Evolutionary conservation across 2,113 vertebrate species (phyloP).

Genomic region (Nothocercus nigrocapillus): DNA sequence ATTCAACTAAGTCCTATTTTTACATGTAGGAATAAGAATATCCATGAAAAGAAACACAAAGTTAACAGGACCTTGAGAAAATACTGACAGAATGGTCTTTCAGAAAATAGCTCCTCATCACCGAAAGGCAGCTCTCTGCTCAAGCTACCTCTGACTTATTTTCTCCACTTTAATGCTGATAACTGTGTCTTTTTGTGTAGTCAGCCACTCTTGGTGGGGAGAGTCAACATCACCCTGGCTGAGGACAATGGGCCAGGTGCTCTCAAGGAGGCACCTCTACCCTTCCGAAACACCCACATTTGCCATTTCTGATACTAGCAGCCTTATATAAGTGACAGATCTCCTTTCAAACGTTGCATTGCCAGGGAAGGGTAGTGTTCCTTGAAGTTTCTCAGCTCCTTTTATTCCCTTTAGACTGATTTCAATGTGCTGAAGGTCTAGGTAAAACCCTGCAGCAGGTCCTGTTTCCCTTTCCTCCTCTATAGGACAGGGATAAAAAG

Average conservation of each 20-base stretch:
- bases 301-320: background rate
- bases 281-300: background rate
- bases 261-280: background rate
- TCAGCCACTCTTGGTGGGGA: background rate
- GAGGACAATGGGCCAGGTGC: background rate
- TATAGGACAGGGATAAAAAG: background rate
- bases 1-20: background rate
- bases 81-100: background rate
- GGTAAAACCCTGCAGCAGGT: background rate
- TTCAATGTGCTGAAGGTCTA: background rate
- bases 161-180: background rate
- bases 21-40: background rate
- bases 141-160: background rate
- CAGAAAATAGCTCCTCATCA: constrained; percentile 4
- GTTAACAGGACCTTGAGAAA: constrained; percentile 26
- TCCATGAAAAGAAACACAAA: background rate
- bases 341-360: background rate
- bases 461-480: background rate
- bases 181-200: background rate
- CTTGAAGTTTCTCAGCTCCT: background rate
- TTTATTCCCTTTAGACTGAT: background rate
- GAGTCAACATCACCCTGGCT: background rate
- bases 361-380: background rate
- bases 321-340: background rate
- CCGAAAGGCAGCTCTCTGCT: background rate